Percentiles rank a stretch among this genome's conserved stretches.
Evolutionary conservation across 2,888 invertebrate species (phyloP).

Genomic region (Phania funesta): DNA sequence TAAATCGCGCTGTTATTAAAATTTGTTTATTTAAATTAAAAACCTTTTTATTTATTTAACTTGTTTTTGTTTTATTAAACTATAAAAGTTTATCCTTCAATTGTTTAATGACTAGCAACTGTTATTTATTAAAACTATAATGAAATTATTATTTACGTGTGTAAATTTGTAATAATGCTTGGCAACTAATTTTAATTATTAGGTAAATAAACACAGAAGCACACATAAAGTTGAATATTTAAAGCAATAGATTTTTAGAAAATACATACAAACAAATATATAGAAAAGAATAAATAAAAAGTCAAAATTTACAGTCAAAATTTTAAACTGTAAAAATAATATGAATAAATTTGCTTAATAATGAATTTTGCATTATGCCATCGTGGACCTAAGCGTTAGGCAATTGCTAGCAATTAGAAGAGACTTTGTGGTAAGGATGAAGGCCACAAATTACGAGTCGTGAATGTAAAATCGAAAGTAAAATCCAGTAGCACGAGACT

Average conservation of each 20-base stretch:
- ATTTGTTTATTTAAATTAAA: not conserved
- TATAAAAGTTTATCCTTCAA: conserved; percentile 20
- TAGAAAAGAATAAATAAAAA: not conserved
- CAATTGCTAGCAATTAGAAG: too few species aligned
- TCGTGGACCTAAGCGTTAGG: too few species aligned
- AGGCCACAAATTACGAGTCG: too few species aligned
- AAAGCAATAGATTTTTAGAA: conserved; percentile 46
- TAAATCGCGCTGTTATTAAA: not conserved
- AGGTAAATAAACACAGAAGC: not conserved
- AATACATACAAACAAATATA: not conserved
- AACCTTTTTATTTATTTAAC: not conserved
- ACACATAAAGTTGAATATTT: too few species aligned
- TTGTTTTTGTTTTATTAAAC: not conserved
- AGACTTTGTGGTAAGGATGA: too few species aligned
- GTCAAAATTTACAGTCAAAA: too few species aligned
- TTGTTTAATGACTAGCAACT: conserved; percentile 17
- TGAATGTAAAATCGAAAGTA: too few species aligned
- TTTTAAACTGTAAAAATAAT: too few species aligned
- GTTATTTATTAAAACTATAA: conserved; percentile 12
- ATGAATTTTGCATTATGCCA: too few species aligned
- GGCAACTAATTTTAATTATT: conserved; percentile 37
- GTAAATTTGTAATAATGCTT: not conserved
- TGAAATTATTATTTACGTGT: not conserved
- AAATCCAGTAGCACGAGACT: too few species aligned
- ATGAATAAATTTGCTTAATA: too few species aligned